Base-by-base conservation (phyloP, 1,140 invertebrate species). In the Bombus breviceps region DNA sequence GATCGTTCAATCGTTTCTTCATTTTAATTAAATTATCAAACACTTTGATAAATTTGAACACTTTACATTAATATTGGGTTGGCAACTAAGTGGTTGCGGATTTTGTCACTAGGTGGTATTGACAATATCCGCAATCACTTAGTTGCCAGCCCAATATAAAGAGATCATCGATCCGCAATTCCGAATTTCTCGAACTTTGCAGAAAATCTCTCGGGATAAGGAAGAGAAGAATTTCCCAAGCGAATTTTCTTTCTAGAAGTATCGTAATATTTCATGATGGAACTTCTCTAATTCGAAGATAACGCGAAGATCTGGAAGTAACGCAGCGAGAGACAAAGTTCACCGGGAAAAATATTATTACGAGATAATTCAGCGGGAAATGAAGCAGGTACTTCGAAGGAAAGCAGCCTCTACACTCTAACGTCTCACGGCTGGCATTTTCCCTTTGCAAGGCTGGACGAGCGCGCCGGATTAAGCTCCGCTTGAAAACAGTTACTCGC, bases 291-390 rank as follows among this genome's bases (percentile, higher is more conserved):
- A 76, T 28, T 76, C 25, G 53, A 76, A 37, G 53, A 59, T 72
- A 72, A 72, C 71, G 39, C 13, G 15, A 10, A 25, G 4, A 69
- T 10, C 34, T 39, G 28, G 1, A 34, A 10, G 13, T 8, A 9
- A 53, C 13, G 8, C 15, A 3, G 9, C 5, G 25, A 15, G 15
- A 22, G 10, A n/a, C 10, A 62, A 80, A 69, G 25, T 25, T 68
- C 39, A 32, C 37, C 3, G 2, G 5, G 72, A 39, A 64, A 75
- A 83, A 66, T 75, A 75, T 82, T 66, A 76, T 64, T 76, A 41
- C 41, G 10, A 53, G 69, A 62, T 81, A 73, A 81, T 81, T 43
- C 81, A 66, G 22, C 8, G 41, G 81, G 39, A 75, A 75, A 76
- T 83, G 64, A 37, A 83, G 13, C 18, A 4, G n/a, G 3, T 43